phyloP scores from a whole-genome alignment of 2,888 invertebrate species.

The Metellina segmentata region DNA sequence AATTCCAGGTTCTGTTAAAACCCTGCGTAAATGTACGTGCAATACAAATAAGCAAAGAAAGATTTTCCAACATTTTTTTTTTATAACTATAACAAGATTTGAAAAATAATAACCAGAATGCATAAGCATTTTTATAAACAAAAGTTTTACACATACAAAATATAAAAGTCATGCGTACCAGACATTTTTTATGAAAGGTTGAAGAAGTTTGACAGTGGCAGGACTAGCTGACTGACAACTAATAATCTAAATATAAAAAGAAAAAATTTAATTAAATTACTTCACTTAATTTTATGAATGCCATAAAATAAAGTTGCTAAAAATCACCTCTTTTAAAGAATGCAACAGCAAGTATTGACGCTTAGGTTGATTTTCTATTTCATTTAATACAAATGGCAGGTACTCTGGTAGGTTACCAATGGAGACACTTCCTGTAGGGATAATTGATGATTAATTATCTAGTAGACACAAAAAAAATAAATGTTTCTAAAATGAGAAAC shows the following conservation, averaged over 20 bases:
- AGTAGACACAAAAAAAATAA: neutral
- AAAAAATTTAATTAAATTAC: neutral
- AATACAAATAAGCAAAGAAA: no score
- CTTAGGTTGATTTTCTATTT: conserved; percentile 96
- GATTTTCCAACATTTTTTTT: no score
- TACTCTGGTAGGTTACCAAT: conserved; percentile 96
- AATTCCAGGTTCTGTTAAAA: no score
- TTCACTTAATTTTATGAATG: neutral
- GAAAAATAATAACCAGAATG: no score
- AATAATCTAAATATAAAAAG: conserved; percentile 85
- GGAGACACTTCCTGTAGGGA: conserved; percentile 88
- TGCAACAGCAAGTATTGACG: conserved; percentile 97
- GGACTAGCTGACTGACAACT: conserved; percentile 89
- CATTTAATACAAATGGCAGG: conserved; percentile 94
- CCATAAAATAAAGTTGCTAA: neutral
- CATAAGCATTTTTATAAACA: no score
- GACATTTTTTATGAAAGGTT: conserved; percentile 85
- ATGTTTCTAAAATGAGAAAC: neutral
- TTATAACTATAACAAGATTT: no score
- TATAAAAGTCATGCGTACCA: conserved; percentile 84
- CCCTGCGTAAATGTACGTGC: no score
- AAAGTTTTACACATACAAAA: no score
- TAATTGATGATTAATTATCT: neutral
- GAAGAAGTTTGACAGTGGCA: conserved; percentile 87
- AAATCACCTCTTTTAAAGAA: conserved; percentile 94